Percentiles rank a stretch among this genome's conserved stretches.
phyloP scores from a whole-genome alignment of 2,113 vertebrate genomes.

The Mormoops blainvillei region DNA sequence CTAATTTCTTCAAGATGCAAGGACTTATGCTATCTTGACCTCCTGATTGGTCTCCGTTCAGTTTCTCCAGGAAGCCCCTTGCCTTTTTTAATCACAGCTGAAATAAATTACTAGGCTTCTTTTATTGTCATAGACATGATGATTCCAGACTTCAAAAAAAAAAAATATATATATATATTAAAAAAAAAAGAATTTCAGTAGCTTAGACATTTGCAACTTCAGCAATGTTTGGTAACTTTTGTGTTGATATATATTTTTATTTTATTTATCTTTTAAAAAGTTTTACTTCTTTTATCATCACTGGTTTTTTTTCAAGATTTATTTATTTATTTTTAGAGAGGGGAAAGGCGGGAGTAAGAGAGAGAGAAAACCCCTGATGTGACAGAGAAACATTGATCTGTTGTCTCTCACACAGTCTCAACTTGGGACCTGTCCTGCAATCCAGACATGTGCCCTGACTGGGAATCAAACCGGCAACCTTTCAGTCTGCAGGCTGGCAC shows the following conservation, averaged over 20 bases:
- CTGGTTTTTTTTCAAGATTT: no score
- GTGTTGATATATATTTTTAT: neutral
- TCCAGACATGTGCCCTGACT: no score
- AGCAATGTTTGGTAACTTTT: conserved; percentile 17
- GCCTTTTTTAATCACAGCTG: neutral
- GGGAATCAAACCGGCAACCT: no score
- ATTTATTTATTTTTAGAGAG: no score
- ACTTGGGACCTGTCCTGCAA: no score
- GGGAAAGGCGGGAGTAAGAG: no score
- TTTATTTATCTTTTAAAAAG: no score
- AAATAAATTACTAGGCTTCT: conserved; percentile 24
- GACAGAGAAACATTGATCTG: no score
- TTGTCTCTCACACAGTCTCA: no score
- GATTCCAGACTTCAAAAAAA: neutral
- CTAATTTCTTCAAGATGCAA: conserved; percentile 11
- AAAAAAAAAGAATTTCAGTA: neutral
- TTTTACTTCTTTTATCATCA: no score
- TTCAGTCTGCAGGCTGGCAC: no score
- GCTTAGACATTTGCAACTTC: neutral
- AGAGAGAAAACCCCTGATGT: no score
- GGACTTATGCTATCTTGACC: neutral
- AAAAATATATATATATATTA: neutral
- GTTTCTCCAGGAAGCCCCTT: neutral
- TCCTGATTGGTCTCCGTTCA: neutral
- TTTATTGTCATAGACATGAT: neutral